These are phyloP conservation scores for Thelaira solivaga DNA, from an alignment of 2,888 invertebrate genomes.

Conservation along the genomic window DNA sequence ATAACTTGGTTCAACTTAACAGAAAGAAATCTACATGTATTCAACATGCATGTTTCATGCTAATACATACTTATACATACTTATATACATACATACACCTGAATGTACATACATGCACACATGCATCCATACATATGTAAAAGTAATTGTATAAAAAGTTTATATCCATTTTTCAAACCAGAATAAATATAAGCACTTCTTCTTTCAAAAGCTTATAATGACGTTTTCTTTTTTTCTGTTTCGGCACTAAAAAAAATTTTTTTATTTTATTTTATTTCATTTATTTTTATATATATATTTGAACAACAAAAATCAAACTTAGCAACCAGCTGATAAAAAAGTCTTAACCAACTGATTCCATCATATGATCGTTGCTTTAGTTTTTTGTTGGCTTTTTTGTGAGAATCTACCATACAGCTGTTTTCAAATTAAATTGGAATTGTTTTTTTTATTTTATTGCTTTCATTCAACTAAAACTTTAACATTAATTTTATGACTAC, in stretches of 20 bases:
- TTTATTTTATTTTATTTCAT: neutral
- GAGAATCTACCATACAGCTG: conserved; percentile 28
- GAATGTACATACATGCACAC: neutral
- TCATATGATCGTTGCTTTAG: conserved; percentile 28
- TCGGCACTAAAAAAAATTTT: neutral
- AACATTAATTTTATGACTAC: conserved; percentile 28
- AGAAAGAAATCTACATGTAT: neutral
- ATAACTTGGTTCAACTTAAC: neutral
- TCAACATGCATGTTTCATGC: too few species aligned
- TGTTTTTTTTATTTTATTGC: conserved; percentile 7
- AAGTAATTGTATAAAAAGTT: neutral
- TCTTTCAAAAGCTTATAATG: conserved; percentile 9
- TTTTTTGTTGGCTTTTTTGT: neutral
- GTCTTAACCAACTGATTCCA: neutral
- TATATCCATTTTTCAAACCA: conserved; percentile 2
- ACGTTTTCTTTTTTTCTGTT: too few species aligned
- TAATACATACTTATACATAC: too few species aligned
- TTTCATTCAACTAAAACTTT: neutral
- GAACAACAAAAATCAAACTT: neutral
- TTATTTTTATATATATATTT: neutral
- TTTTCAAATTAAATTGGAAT: conserved; percentile 36
- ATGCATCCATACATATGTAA: neutral
- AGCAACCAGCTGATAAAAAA: conserved; percentile 28
- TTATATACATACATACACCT: neutral
- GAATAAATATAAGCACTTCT: neutral